These are phyloP conservation scores for Metaphire vulgaris DNA, from an alignment of 1,140 invertebrate genomes.

Conservation along the genomic window DNA sequence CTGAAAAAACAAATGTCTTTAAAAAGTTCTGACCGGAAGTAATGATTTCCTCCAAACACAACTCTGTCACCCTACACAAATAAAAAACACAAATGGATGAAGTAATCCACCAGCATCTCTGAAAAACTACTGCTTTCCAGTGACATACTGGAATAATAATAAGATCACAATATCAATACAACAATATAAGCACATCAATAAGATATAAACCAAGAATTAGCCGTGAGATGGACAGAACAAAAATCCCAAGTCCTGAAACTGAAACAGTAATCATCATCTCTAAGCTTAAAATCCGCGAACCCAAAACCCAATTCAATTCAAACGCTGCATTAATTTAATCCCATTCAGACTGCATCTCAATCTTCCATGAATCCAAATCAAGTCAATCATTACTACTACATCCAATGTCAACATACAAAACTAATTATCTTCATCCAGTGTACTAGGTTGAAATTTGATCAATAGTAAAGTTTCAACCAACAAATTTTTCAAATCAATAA, in stretches of 20 bases:
- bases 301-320: too few species aligned
- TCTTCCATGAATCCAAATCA: too few species aligned
- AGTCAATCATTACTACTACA: too few species aligned
- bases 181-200: background rate
- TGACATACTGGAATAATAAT: background rate
- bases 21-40: constrained; percentile 51
- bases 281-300: too few species aligned
- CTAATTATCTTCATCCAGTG: too few species aligned
- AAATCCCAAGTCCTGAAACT: background rate
- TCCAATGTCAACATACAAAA: too few species aligned
- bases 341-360: too few species aligned
- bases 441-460: too few species aligned
- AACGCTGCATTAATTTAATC: too few species aligned
- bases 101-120: background rate
- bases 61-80: constrained; percentile 57
- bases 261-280: too few species aligned
- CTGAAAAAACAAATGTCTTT: background rate
- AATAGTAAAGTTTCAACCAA: too few species aligned
- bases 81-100: background rate
- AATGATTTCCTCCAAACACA: constrained; percentile 64
- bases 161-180: background rate
- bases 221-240: background rate
- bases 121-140: background rate
- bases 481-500: too few species aligned
- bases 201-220: background rate